These are phyloP conservation scores for Parazoanthus atlanticus DNA, from an alignment of 92 coral and sea anemone species.

Conservation along the genomic window DNA sequence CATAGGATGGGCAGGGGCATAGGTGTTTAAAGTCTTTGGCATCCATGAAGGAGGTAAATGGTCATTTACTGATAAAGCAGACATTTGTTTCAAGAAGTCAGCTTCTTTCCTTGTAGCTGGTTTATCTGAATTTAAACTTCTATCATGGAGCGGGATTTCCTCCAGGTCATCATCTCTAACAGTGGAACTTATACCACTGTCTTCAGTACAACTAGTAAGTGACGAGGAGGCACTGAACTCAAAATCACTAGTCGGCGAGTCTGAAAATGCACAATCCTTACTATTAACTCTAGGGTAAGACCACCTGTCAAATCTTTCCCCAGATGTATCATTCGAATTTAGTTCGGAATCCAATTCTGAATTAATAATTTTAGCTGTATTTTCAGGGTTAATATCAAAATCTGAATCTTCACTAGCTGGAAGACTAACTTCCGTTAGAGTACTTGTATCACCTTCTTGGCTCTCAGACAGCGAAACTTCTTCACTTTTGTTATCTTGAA, in stretches of 20 bases:
- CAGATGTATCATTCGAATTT: slow-evolving; percentile 10
- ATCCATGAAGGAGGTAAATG: slow-evolving; percentile 75
- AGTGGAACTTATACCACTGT: slow-evolving; percentile 97
- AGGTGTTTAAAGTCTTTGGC: slow-evolving; percentile 78
- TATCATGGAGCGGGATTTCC: slow-evolving; percentile 87
- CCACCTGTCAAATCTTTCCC: slow-evolving; percentile 27
- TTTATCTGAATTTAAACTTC: slow-evolving; percentile 8
- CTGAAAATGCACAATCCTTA: slow-evolving; percentile 70
- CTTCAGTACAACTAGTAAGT: slow-evolving; percentile 88
- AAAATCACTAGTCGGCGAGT: slow-evolving; percentile 84
- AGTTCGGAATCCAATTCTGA: neutral
- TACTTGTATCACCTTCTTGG: slow-evolving; percentile 10
- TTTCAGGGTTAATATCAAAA: neutral
- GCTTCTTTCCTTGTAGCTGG: slow-evolving; percentile 55
- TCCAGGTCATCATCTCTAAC: slow-evolving; percentile 95
- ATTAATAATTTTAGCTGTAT: neutral
- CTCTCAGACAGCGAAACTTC: neutral
- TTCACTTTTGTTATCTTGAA: slow-evolving; percentile 8
- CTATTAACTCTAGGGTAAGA: slow-evolving; percentile 29
- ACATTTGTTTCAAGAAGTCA: slow-evolving; percentile 74
- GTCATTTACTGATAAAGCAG: slow-evolving; percentile 68
- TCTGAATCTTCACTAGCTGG: slow-evolving; percentile 5
- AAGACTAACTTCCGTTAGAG: slow-evolving; percentile 12
- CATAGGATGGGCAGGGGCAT: slow-evolving; percentile 61
- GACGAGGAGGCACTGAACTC: slow-evolving; percentile 90